phyloP scores from a whole-genome alignment of 2,113 vertebrate genomes.

The Atractosteus spatula region DNA sequence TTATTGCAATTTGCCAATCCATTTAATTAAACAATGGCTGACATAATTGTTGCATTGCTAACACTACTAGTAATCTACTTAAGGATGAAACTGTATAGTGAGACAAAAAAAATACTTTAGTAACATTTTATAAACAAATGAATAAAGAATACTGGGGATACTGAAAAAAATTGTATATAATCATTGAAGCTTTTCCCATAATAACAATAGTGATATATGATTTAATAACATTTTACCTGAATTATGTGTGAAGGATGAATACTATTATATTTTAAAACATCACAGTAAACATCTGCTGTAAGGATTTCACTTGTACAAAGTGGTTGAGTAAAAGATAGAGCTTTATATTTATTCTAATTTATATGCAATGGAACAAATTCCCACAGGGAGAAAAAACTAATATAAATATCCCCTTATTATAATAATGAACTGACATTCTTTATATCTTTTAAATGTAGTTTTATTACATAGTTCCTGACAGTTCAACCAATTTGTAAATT shows the following conservation, averaged over 20 bases:
- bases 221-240: neutral
- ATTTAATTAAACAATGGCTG: no score
- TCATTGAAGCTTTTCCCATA: no score
- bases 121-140: no score
- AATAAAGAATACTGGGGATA: no score
- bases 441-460: constrained; percentile 3
- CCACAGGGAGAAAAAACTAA: neutral
- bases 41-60: no score
- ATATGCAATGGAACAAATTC: constrained; percentile 8
- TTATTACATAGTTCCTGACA: neutral
- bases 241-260: constrained; percentile 3
- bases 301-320: neutral
- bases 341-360: constrained; percentile 14
- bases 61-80: no score
- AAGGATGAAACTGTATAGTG: no score
- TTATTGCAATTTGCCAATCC: no score
- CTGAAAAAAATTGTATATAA: no score
- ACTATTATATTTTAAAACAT: neutral
- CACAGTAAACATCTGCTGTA: constrained; percentile 10
- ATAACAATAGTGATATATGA: no score
- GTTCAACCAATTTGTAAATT: neutral
- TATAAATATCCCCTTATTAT: neutral
- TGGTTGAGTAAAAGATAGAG: neutral
- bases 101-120: no score
- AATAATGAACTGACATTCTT: constrained; percentile 1